Conservation (phyloP, 2,797 vertebrate species). For the Melanotaenia boesemani region DNA sequence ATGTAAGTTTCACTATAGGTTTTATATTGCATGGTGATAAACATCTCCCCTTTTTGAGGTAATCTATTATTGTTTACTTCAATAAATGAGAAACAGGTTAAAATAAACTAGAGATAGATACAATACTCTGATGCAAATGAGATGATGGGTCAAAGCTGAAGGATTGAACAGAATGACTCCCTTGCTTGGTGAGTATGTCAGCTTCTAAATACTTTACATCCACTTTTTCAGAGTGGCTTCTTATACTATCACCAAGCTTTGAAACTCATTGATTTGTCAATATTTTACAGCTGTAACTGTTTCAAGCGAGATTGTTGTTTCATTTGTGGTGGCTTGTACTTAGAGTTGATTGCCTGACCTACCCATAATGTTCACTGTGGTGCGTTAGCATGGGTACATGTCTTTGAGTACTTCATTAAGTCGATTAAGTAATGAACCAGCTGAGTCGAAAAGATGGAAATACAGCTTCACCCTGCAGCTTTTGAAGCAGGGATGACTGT, state of each 20-base stretch:
- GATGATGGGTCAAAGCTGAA: constrained; percentile 19
- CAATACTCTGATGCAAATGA: constrained; percentile 26
- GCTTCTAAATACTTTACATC: constrained; percentile 6
- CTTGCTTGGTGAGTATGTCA: constrained; percentile 2
- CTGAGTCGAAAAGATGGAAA: constrained; percentile 52
- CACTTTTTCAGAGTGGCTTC: constrained; percentile 22
- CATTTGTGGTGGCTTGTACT: constrained; percentile 18
- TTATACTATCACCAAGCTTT: constrained; percentile 10
- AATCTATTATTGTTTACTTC: neutral
- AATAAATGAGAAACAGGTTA: neutral
- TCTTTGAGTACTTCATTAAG: constrained; percentile 70
- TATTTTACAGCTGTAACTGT: constrained; percentile 24
- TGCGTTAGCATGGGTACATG: constrained; percentile 31
- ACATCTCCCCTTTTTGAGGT: no score
- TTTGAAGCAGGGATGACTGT: constrained; percentile 22
- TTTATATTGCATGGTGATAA: no score
- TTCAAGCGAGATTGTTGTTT: constrained; percentile 20
- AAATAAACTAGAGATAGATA: constrained; percentile 9
- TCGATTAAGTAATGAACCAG: constrained; percentile 69
- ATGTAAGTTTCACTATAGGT: no score
- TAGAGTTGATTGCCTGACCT: constrained; percentile 20
- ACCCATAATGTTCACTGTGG: constrained; percentile 33
- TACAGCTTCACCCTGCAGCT: constrained; percentile 49
- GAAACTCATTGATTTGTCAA: constrained; percentile 26
- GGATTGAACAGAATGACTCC: constrained; percentile 19